A percentile compares a stretch with the other conserved stretches of the same genome.
Evolutionary conservation across 2,113 vertebrate genomes (phyloP).

Genomic region (Arizona elegans): DNA sequence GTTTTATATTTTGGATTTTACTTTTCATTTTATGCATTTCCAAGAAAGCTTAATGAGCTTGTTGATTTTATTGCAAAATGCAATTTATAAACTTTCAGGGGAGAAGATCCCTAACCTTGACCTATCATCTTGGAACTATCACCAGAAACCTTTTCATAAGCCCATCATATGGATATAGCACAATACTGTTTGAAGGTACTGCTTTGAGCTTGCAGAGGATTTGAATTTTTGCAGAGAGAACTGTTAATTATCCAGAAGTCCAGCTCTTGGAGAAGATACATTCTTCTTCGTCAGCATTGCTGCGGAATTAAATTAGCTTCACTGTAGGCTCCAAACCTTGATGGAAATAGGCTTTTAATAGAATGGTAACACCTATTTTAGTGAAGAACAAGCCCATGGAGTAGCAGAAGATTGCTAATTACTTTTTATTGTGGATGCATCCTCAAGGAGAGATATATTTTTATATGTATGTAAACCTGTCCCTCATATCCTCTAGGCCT

Average conservation of each 20-base stretch:
- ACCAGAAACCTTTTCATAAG: neutral
- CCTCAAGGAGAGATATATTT: neutral
- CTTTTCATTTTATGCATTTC: neutral
- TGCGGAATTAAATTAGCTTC: neutral
- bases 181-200: neutral
- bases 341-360: too few species aligned
- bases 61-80: neutral
- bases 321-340: neutral
- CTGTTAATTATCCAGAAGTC: neutral
- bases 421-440: neutral
- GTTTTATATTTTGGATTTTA: neutral
- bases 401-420: too few species aligned
- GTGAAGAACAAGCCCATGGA: neutral
- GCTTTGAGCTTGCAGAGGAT: neutral
- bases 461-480: neutral
- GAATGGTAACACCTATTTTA: neutral
- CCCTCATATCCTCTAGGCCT: slow-evolving; percentile 68
- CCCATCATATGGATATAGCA: neutral
- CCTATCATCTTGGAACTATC: neutral
- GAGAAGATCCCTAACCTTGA: neutral
- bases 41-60: neutral
- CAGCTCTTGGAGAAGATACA: neutral
- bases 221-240: neutral
- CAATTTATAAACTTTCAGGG: neutral
- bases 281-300: neutral